A percentile compares a stretch with the other conserved stretches of the same genome.
phyloP scores from a whole-genome alignment of 2,797 vertebrate genomes.

The Lithobates sylvaticus region DNA sequence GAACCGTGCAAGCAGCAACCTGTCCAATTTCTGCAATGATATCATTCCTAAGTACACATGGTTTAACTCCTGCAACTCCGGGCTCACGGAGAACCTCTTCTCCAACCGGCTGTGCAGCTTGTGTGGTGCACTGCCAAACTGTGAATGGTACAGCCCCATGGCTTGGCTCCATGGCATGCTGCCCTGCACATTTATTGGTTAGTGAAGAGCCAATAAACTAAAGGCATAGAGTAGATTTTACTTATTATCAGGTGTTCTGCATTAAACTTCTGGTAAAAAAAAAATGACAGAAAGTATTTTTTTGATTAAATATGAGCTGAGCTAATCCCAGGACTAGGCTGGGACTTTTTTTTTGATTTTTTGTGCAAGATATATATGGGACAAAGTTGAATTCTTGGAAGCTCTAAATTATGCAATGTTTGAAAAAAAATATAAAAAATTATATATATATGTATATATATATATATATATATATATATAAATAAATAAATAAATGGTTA shows the following conservation, averaged over 20 bases:
- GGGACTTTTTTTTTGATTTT: too few species aligned
- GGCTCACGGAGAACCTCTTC: neutral
- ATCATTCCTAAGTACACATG: conserved; percentile 20
- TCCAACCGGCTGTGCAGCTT: neutral
- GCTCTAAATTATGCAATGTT: too few species aligned
- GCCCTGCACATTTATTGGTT: conserved; percentile 6
- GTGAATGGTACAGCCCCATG: neutral
- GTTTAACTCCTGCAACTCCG: conserved; percentile 23
- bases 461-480: too few species aligned
- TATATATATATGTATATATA: too few species aligned
- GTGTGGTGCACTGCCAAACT: neutral
- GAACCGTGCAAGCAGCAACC: conserved; percentile 14
- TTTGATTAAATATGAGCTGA: too few species aligned
- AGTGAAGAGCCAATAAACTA: neutral
- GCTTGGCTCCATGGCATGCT: conserved; percentile 7
- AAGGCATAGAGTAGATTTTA: neutral
- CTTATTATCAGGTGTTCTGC: neutral
- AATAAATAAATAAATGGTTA: too few species aligned
- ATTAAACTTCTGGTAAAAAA: neutral
- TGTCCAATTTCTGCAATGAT: conserved; percentile 40
- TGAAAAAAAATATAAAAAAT: too few species aligned
- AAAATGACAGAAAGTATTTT: neutral
- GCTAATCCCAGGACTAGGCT: too few species aligned
- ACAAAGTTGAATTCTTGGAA: too few species aligned
- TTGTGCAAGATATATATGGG: too few species aligned